These are phyloP conservation scores for Gallinago jamesoni DNA, from an alignment of 2,113 vertebrate species.

Conservation along the genomic window DNA sequence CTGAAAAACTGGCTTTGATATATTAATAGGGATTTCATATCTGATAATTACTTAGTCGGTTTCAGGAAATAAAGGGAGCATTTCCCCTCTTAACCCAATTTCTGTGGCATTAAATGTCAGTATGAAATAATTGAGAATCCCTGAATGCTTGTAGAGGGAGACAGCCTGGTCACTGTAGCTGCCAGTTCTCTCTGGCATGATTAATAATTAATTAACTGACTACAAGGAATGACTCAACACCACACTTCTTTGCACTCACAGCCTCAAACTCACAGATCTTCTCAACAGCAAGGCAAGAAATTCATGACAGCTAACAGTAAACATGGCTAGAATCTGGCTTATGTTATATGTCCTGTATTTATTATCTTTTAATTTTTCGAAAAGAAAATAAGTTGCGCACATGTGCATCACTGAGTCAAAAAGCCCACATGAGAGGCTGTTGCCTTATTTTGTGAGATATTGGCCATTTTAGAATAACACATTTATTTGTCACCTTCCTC, in stretches of 20 bases:
- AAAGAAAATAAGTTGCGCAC: not conserved
- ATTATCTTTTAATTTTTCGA: not conserved
- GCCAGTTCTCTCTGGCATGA: not conserved
- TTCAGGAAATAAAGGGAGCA: not conserved
- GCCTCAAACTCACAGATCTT: not conserved
- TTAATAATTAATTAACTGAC: conserved; percentile 32
- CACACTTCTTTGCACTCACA: not conserved
- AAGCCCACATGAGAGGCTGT: not conserved
- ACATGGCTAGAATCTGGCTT: not conserved
- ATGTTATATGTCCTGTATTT: not conserved
- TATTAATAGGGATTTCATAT: not conserved
- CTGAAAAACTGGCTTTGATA: not conserved
- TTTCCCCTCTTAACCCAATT: not conserved
- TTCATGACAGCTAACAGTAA: not conserved
- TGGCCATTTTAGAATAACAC: not conserved
- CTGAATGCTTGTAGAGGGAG: not conserved
- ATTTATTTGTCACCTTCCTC: not conserved
- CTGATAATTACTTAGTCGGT: not conserved
- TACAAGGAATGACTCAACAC: not conserved
- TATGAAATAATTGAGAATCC: not conserved
- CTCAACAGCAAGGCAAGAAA: not conserved
- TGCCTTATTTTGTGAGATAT: not conserved
- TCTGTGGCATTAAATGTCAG: not conserved
- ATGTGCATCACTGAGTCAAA: not conserved
- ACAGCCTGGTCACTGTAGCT: not conserved